These are phyloP conservation scores for Apaloderma vittatum DNA, from an alignment of 2,113 vertebrate species.

Conservation along the genomic window DNA sequence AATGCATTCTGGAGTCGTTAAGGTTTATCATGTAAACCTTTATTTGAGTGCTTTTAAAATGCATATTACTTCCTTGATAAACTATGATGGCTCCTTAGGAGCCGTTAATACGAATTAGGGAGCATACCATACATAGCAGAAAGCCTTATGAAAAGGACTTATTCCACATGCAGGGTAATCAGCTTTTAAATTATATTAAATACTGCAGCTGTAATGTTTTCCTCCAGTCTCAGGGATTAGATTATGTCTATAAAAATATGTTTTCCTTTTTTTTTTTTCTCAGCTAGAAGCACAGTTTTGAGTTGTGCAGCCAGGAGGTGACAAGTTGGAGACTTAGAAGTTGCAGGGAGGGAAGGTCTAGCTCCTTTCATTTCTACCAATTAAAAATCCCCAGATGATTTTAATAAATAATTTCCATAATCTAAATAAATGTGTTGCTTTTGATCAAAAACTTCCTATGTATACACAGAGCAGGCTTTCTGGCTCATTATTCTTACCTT, in stretches of 20 bases:
- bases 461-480: background rate
- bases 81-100: conserved; percentile 52
- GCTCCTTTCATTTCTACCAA: background rate
- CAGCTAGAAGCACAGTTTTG: conserved; percentile 3
- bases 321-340: conserved; percentile 1
- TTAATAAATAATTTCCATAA: background rate
- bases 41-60: conserved; percentile 46
- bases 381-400: background rate
- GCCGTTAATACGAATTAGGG: conserved; percentile 39
- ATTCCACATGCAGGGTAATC: conserved; percentile 18
- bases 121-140: background rate
- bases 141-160: conserved; percentile 10
- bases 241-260: background rate
- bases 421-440: background rate
- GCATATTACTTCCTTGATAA: conserved; percentile 66
- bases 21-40: conserved; percentile 55
- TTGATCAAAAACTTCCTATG: background rate
- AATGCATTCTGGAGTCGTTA: conserved; percentile 26
- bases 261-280: conserved; percentile 40
- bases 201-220: background rate
- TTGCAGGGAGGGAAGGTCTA: background rate
- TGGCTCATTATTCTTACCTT: background rate
- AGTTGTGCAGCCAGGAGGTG: background rate
- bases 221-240: background rate
- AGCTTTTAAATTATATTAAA: conserved; percentile 58